Evolutionary conservation across 2,113 vertebrate genomes (phyloP).

Genomic region (Cacatua alba): DNA sequence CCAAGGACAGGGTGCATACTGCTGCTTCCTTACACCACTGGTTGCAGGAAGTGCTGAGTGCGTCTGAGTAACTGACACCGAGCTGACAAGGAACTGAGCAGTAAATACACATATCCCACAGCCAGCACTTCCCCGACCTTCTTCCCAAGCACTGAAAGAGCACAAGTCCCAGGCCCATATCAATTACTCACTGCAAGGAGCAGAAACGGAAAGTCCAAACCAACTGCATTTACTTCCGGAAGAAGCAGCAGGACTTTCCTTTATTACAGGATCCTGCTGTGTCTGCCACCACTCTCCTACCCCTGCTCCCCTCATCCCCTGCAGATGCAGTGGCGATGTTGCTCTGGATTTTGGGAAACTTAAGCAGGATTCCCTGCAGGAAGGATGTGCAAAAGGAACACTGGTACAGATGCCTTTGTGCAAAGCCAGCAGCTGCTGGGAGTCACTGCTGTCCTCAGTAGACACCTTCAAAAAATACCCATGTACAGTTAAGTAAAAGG

Average conservation of each 20-base stretch:
- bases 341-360: not conserved
- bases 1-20: not conserved
- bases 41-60: accelerated
- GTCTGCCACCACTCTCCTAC: not conserved
- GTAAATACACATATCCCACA: not conserved
- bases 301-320: not conserved
- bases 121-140: accelerated
- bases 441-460: not conserved
- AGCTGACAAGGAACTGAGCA: not conserved
- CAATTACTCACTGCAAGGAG: not conserved
- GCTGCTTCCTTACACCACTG: not conserved
- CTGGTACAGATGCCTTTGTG: not conserved
- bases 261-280: not conserved
- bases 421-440: not conserved
- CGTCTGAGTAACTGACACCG: not conserved
- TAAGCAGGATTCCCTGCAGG: not conserved
- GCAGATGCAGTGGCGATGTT: accelerated
- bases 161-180: not conserved
- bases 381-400: not conserved
- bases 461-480: not conserved
- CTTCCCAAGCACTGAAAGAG: not conserved
- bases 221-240: not conserved
- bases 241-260: not conserved
- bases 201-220: not conserved
- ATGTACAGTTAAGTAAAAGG: not conserved